These are phyloP conservation scores for Pocillopora meandrina DNA, from an alignment of 92 coral and sea anemone genomes.

Conservation along the genomic window DNA sequence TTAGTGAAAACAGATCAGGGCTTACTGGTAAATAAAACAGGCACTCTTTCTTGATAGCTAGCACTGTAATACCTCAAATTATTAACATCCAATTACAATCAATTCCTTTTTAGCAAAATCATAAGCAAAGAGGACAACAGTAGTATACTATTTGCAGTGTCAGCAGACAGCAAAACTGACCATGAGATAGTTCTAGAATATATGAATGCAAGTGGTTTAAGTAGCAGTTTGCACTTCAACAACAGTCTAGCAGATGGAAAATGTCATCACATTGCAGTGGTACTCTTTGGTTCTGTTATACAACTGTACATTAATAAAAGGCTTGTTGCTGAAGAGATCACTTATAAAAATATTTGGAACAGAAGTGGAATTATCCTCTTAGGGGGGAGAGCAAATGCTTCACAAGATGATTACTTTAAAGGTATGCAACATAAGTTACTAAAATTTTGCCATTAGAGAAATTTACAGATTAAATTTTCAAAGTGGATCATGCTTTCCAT, in stretches of 20 bases:
- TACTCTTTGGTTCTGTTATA: conserved; percentile 23
- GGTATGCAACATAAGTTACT: neutral
- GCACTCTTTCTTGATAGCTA: neutral
- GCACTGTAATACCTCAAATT: neutral
- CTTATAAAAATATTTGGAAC: conserved; percentile 24
- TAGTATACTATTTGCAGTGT: conserved; percentile 6
- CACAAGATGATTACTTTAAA: conserved; percentile 18
- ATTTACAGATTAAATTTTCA: too few relatives aligned
- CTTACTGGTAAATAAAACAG: too few relatives aligned
- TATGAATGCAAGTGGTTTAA: conserved; percentile 12
- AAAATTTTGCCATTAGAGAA: neutral
- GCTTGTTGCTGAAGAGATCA: conserved; percentile 15
- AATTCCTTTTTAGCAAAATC: neutral
- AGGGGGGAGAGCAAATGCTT: conserved; percentile 21
- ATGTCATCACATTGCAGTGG: conserved; percentile 56
- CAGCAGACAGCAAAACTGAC: neutral
- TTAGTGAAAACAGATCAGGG: too few relatives aligned
- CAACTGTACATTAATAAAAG: conserved; percentile 34
- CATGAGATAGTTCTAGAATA: conserved; percentile 4
- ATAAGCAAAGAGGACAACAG: conserved; percentile 6
- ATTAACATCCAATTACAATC: neutral
- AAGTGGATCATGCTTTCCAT: neutral
- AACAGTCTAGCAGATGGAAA: conserved; percentile 31
- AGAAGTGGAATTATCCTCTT: conserved; percentile 19
- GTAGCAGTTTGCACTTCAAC: neutral